Evolutionary conservation across 2,113 vertebrate genomes (phyloP).

Genomic region (Arvicanthis niloticus): DNA sequence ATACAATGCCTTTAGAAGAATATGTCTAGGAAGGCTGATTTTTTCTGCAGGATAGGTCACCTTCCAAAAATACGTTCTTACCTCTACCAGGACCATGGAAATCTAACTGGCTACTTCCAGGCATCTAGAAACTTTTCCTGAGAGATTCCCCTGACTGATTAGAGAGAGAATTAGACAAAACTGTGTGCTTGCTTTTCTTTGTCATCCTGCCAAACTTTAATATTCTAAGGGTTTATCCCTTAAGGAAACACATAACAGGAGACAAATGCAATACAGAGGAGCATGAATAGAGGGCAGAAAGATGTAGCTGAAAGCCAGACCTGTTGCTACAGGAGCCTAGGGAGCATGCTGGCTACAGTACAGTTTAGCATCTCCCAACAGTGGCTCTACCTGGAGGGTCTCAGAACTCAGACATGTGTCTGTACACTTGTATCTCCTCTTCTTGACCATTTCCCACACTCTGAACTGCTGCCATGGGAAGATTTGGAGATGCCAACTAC

Average conservation of each 20-base stretch:
- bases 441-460: constrained; percentile 48
- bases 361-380: not conserved
- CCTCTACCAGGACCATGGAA: not conserved
- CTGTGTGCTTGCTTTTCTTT: not conserved
- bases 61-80: not conserved
- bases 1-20: not conserved
- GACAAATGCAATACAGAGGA: not conserved
- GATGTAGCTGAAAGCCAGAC: not conserved
- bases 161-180: not conserved
- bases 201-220: not conserved
- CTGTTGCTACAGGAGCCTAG: not conserved
- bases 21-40: not conserved
- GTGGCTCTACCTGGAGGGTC: constrained; percentile 41
- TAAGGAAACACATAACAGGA: not conserved
- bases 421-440: not conserved
- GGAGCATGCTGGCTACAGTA: fast-evolving
- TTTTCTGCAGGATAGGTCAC: too few relatives aligned
- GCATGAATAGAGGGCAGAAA: not conserved
- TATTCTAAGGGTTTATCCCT: not conserved
- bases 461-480: constrained; percentile 64
- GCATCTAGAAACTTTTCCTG: not conserved
- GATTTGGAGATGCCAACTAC: constrained; percentile 72
- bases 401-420: not conserved
- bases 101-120: not conserved
- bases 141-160: not conserved